Percentiles rank a stretch among this genome's conserved stretches.
Conservation (phyloP, 2,113 vertebrate genomes). For the Cairina moschata region DNA sequence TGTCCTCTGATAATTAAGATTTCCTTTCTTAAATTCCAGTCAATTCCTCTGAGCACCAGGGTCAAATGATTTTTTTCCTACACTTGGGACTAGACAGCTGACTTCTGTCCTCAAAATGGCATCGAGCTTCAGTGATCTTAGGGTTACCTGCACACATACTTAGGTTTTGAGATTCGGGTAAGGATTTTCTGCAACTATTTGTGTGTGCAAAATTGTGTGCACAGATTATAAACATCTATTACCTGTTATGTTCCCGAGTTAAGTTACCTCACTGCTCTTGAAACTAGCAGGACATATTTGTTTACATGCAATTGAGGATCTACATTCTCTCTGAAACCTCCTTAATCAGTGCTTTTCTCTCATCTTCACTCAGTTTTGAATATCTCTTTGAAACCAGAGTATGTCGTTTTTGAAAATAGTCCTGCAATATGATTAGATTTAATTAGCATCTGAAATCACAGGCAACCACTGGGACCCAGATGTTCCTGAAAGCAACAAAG, state of each 20-base stretch:
- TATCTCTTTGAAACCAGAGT: background rate
- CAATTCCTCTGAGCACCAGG: background rate
- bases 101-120: background rate
- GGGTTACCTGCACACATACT: rapidly evolving
- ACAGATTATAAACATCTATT: background rate
- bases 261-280: background rate
- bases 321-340: background rate
- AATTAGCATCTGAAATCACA: conserved; percentile 20
- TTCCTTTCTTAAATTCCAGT: background rate
- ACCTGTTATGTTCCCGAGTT: background rate
- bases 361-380: background rate
- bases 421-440: background rate
- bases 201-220: rapidly evolving
- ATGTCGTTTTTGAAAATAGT: background rate
- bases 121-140: background rate
- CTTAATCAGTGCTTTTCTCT: background rate
- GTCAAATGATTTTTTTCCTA: background rate
- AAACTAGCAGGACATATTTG: background rate
- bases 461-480: conserved; percentile 22
- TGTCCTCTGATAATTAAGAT: background rate
- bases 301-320: background rate
- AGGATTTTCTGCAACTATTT: background rate
- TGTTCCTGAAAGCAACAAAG: background rate
- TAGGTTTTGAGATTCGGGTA: background rate
- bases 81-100: background rate